Conservation (phyloP, 2,797 vertebrate genomes). For the Fistularia tabacaria region DNA sequence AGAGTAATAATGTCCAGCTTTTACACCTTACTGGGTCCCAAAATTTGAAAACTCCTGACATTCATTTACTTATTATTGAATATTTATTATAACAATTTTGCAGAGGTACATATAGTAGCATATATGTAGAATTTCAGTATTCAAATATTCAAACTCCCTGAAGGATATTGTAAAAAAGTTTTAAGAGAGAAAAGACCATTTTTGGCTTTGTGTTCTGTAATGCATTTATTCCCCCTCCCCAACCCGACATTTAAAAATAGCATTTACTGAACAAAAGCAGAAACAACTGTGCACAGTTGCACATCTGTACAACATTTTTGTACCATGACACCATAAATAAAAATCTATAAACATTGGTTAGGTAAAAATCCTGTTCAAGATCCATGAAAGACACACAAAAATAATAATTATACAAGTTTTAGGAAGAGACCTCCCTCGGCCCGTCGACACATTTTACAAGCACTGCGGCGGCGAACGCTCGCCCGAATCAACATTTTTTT, state of each 20-base stretch:
- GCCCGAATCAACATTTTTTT: conserved; percentile 9
- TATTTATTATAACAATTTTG: too few relatives aligned
- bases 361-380: conserved; percentile 63
- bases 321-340: conserved; percentile 72
- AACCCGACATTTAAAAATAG: conserved; percentile 71
- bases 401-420: conserved; percentile 62
- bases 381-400: conserved; percentile 57
- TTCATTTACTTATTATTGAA: too few relatives aligned
- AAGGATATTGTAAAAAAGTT: neutral
- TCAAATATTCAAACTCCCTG: too few relatives aligned
- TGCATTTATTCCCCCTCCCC: conserved; percentile 59
- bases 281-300: conserved; percentile 58
- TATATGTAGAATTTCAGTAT: too few relatives aligned
- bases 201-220: conserved; percentile 36
- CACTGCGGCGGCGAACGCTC: conserved; percentile 9
- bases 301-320: conserved; percentile 55
- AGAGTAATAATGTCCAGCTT: too few relatives aligned
- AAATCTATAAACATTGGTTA: conserved; percentile 71
- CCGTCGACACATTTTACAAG: conserved; percentile 48
- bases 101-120: too few relatives aligned
- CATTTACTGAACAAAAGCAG: conserved; percentile 69
- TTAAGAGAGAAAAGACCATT: conserved; percentile 6
- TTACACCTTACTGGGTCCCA: too few relatives aligned
- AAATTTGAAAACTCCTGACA: too few relatives aligned
- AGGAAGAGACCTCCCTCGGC: conserved; percentile 43